phyloP scores from a whole-genome alignment of 2,888 invertebrate species.

The Gisinianus flammeolus region DNA sequence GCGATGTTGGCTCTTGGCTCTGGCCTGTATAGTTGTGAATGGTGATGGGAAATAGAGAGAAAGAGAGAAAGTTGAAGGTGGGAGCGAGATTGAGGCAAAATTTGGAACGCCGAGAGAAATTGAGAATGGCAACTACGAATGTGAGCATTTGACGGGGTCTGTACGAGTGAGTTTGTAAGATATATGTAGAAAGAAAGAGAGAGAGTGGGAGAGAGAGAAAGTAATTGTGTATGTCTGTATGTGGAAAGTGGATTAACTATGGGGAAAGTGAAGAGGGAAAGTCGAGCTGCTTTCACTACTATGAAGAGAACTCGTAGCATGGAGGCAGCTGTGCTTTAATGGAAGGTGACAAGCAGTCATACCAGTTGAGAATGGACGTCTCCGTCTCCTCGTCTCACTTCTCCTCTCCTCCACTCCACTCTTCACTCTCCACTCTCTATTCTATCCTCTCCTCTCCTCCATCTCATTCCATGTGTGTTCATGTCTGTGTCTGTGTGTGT shows the following conservation, averaged over 20 bases:
- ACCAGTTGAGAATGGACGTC: not conserved
- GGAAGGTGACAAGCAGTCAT: constrained; percentile 43
- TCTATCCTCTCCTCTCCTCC: too few relatives aligned
- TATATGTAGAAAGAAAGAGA: not conserved
- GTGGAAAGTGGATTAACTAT: not conserved
- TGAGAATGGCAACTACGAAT: not conserved
- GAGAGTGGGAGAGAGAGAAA: constrained; percentile 7
- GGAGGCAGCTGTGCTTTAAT: constrained; percentile 40
- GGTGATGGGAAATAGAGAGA: not conserved
- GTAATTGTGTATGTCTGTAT: too few relatives aligned
- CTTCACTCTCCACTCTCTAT: too few relatives aligned
- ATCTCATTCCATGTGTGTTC: too few relatives aligned
- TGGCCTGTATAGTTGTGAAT: not conserved
- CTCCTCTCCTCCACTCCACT: too few relatives aligned
- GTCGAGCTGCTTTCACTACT: not conserved
- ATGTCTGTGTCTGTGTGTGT: too few relatives aligned
- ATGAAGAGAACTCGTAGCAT: constrained; percentile 21
- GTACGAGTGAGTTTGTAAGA: not conserved
- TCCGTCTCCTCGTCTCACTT: not conserved
- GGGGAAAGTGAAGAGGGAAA: constrained; percentile 17
- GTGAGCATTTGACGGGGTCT: constrained; percentile 12
- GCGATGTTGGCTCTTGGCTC: not conserved
- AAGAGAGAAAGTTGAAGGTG: not conserved
- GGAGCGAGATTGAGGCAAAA: not conserved
- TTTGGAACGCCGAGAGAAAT: not conserved